Conservation (phyloP, 2,797 vertebrate species). For the Silurus lanzhouensis region DNA sequence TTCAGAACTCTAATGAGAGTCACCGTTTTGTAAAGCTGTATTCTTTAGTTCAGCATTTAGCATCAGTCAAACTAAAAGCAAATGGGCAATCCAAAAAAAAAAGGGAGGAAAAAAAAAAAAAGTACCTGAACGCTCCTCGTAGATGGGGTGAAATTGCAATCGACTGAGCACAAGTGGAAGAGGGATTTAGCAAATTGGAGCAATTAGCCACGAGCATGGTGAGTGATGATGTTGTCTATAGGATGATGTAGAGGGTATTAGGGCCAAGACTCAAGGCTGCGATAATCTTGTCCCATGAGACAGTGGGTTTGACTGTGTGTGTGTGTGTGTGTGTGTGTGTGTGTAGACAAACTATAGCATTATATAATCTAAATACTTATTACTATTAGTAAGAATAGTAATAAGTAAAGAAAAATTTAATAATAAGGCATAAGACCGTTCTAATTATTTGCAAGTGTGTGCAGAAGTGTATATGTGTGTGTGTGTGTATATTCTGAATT, state of each 20-base stretch:
- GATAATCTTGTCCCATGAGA: slow-evolving; percentile 54
- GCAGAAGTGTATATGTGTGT: too few relatives aligned
- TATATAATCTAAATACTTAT: too few relatives aligned
- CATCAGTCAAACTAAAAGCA: slow-evolving; percentile 56
- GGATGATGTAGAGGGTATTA: slow-evolving; percentile 60
- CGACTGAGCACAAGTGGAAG: slow-evolving; percentile 58
- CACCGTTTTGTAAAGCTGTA: background rate
- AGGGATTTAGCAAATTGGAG: slow-evolving; percentile 60
- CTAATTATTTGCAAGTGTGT: too few relatives aligned
- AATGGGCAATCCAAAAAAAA: slow-evolving; percentile 44
- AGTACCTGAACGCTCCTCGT: slow-evolving; percentile 50
- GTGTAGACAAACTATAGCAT: background rate
- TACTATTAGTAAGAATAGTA: too few relatives aligned
- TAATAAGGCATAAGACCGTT: too few relatives aligned
- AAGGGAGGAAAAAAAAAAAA: slow-evolving; percentile 4
- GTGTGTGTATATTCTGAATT: too few relatives aligned
- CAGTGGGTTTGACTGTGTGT: slow-evolving; percentile 28
- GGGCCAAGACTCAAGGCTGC: slow-evolving; percentile 54
- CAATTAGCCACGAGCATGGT: slow-evolving; percentile 60
- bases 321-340: slow-evolving; percentile 16
- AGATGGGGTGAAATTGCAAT: slow-evolving; percentile 60
- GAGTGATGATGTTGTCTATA: slow-evolving; percentile 63
- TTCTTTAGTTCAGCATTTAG: slow-evolving; percentile 18
- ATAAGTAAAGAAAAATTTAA: too few relatives aligned
- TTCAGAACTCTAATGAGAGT: background rate